Base-by-base conservation (phyloP, 2,797 vertebrate species). In the Melanotaenia trifasciata region DNA sequence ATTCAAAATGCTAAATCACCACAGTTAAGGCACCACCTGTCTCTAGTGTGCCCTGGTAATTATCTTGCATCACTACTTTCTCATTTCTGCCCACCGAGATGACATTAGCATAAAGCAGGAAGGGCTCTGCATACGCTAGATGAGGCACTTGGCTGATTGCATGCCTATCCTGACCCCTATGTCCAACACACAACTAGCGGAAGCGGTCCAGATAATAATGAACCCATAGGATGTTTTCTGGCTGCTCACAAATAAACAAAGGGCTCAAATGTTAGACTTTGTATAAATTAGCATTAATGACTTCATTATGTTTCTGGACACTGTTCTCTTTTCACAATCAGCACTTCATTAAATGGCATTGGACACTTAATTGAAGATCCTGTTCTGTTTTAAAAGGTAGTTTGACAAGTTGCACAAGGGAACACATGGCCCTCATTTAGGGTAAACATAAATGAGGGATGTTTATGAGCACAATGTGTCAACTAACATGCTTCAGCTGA, bases 241-340 rank as follows among this genome's bases (percentile, higher is more conserved):
- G 84, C 88, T 90, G 70, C 76, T 87, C 81, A 64, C 87, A 92
- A 89, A 92, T 92, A 92, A 93, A 92, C 92, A 93, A 93, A 87
- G 76, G 87, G 85, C 90, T 92, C 86, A 91, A 94, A 92, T 93
- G 89, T 92, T 91, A 90, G 87, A 77, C 84, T 89, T 92, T 80
- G 91, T 92, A 92, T 93, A 92, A 92, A 94, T 94, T 93, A 87
- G 81, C 92, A 93, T 93, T 93, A 93, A 93, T 92, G 84, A 87
- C 83, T 92, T 93, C 79, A 91, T 93, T 91, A 90, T 90, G 76
- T 88, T 84, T 85, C 86, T 74, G 84, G 82, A 88, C 88, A 90
- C 78, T 76, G 80, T 67, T 89, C 79, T 83, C 79, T 84, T 89
- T 76, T 88, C 84, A 87, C 81, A 80, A 90, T 89, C 85, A 85